phyloP scores from a whole-genome alignment of 2,888 invertebrate genomes.

The Laspeyria flexula region DNA sequence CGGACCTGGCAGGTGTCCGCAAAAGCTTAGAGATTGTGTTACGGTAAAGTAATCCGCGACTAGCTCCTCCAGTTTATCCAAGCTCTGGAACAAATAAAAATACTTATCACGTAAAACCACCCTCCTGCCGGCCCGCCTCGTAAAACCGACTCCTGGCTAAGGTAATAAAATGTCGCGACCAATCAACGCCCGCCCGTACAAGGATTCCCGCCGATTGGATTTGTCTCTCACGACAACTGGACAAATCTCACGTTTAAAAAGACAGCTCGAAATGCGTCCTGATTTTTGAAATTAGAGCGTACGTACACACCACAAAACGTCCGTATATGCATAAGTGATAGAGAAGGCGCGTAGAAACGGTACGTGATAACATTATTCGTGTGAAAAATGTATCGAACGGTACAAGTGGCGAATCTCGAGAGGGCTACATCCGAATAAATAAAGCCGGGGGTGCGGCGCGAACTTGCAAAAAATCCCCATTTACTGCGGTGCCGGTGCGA shows the following conservation, averaged over 20 bases:
- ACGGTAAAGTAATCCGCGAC: constrained; percentile 59
- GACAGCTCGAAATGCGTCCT: constrained; percentile 18
- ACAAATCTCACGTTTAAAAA: constrained; percentile 41
- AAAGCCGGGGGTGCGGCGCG: constrained; percentile 60
- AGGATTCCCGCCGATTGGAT: constrained; percentile 53
- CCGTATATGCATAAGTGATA: constrained; percentile 51
- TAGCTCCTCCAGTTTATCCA: constrained; percentile 55
- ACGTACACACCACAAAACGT: constrained; percentile 33
- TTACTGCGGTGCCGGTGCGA: constrained; percentile 67
- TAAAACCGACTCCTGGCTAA: constrained; percentile 49
- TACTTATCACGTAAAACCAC: constrained; percentile 72
- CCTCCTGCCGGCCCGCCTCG: constrained; percentile 43
- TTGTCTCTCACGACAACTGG: constrained; percentile 49
- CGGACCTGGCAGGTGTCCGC: constrained; percentile 57
- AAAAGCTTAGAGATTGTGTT: constrained; percentile 67
- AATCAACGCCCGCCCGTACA: constrained; percentile 55
- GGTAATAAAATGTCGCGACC: constrained; percentile 62
- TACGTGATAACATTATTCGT: constrained; percentile 77
- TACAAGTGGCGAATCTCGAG: constrained; percentile 71
- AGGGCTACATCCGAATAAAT: constrained; percentile 71
- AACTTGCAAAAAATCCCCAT: constrained; percentile 70
- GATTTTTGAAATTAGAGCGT: constrained; percentile 43
- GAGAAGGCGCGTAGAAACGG: constrained; percentile 50
- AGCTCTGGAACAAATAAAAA: constrained; percentile 70
- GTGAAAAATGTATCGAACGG: constrained; percentile 77